Conservation (phyloP, 2,113 vertebrate genomes). For the Podilymbus podiceps region DNA sequence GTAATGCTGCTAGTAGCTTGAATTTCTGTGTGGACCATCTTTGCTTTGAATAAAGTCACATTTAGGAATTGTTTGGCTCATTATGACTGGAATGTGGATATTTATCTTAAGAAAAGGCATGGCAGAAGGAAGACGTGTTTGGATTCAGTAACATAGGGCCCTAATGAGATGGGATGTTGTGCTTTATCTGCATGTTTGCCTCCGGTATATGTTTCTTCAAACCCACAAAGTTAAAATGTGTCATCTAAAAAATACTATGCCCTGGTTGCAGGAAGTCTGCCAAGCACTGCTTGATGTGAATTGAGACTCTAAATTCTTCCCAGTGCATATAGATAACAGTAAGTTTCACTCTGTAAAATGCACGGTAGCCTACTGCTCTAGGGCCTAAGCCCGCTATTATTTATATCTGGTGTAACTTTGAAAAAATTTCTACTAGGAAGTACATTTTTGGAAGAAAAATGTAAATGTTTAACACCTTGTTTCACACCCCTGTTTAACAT, state of each 20-base stretch:
- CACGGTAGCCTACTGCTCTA: not conserved
- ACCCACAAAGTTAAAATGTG: not conserved
- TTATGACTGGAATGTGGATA: not conserved
- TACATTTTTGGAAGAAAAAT: not conserved
- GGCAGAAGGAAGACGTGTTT: not conserved
- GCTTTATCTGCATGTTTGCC: not conserved
- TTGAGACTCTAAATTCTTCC: not conserved
- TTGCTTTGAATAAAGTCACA: not conserved
- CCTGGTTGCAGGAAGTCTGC: not conserved
- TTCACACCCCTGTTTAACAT: not conserved
- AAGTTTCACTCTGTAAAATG: not conserved
- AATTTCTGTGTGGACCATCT: not conserved
- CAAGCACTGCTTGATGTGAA: not conserved
- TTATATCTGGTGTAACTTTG: not conserved
- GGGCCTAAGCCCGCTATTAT: not conserved
- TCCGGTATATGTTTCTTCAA: not conserved
- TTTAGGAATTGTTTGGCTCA: not conserved
- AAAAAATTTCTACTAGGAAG: not conserved
- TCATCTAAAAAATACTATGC: not conserved
- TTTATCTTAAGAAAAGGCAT: not conserved
- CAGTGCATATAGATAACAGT: not conserved
- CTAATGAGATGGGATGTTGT: not conserved
- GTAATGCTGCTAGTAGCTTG: not conserved
- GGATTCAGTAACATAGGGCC: not conserved
- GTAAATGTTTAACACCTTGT: not conserved